Evolutionary conservation across 2,797 vertebrate genomes (phyloP).

Genomic region (Leuciscus waleckii): DNA sequence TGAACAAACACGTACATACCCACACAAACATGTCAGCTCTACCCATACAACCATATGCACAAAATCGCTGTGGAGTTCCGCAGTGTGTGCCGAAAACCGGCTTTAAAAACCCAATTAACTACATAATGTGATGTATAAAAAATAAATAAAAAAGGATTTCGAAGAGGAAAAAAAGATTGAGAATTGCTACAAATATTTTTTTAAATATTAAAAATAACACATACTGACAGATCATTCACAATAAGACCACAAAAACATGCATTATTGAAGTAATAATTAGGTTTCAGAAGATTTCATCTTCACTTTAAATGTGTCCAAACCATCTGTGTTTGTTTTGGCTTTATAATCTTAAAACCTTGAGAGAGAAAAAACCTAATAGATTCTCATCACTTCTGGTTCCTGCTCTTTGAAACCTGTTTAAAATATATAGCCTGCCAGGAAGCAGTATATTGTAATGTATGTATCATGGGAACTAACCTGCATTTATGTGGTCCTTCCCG

Average conservation of each 20-base stretch:
- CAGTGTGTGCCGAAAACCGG: background rate
- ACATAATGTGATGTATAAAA: background rate
- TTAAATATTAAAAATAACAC: background rate
- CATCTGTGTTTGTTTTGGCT: background rate
- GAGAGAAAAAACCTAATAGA: too few relatives aligned
- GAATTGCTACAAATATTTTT: background rate
- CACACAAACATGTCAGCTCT: conserved; percentile 19
- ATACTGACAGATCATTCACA: background rate
- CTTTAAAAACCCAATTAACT: background rate
- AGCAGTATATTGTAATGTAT: background rate
- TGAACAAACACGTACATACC: conserved; percentile 33
- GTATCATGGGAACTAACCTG: conserved; percentile 68
- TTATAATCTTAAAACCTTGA: background rate
- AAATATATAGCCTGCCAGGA: background rate
- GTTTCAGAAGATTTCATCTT: background rate
- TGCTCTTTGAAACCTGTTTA: background rate
- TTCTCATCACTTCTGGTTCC: background rate
- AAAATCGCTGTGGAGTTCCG: background rate
- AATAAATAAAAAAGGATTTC: background rate
- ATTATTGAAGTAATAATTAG: background rate
- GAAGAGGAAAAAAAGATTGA: background rate
- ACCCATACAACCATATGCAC: conserved; percentile 9
- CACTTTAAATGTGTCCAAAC: background rate
- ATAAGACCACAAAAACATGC: background rate
- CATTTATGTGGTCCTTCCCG: conserved; percentile 65